phyloP scores from a whole-genome alignment of 2,888 invertebrate genomes.

The Scrobipalpa costella region DNA sequence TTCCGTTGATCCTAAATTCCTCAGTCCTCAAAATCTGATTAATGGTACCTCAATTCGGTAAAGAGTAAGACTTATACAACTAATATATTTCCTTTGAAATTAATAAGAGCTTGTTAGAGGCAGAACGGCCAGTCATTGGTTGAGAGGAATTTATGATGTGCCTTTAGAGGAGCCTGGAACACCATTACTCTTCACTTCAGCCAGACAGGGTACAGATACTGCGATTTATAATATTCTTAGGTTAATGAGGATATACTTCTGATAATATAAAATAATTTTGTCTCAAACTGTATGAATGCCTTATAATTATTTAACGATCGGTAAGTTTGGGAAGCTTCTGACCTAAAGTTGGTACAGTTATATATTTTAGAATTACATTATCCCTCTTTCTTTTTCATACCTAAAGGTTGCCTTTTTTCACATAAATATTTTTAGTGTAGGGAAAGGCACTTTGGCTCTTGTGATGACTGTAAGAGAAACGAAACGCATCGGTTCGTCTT shows the following conservation, averaged over 20 bases:
- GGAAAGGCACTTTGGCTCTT: no score
- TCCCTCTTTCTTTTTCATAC: no score
- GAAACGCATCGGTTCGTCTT: no score
- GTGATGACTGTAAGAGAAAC: no score
- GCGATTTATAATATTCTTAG: background rate
- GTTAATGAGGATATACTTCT: background rate
- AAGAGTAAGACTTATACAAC: background rate
- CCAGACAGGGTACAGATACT: background rate
- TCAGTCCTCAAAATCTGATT: no score
- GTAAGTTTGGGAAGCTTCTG: no score
- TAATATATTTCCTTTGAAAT: background rate
- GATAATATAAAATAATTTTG: no score
- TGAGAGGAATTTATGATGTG: slow-evolving; percentile 13
- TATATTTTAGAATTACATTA: no score
- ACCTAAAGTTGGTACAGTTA: no score
- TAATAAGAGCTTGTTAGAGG: slow-evolving; percentile 15
- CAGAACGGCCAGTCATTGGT: slow-evolving; percentile 12
- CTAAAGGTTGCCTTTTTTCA: background rate
- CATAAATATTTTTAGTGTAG: background rate
- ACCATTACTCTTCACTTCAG: slow-evolving; percentile 6
- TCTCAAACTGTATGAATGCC: no score
- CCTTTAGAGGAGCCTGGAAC: background rate
- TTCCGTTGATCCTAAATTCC: no score
- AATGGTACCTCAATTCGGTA: background rate
- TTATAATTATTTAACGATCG: no score